Percentiles rank a stretch among this genome's conserved stretches.
Evolutionary conservation across 2,797 vertebrate species (phyloP).

Genomic region (Capromys pilorides): DNA sequence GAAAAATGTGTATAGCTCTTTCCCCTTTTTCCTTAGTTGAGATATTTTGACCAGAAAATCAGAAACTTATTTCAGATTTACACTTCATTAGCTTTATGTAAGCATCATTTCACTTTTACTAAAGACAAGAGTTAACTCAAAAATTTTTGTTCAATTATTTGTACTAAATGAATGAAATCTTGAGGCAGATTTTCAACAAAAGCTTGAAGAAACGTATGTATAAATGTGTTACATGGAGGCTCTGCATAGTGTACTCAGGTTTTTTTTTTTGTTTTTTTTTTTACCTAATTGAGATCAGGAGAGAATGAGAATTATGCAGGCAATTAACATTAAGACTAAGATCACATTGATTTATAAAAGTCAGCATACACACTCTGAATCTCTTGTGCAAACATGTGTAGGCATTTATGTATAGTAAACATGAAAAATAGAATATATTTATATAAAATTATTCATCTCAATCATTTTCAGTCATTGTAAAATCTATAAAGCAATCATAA

Average conservation of each 20-base stretch:
- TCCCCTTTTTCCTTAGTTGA: conserved; percentile 62
- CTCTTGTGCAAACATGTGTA: not conserved
- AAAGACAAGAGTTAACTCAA: conserved; percentile 50
- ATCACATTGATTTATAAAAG: not conserved
- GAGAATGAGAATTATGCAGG: not conserved
- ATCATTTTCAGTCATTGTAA: not conserved
- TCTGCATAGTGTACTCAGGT: not conserved
- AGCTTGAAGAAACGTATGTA: not conserved
- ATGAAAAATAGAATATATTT: conserved; percentile 20
- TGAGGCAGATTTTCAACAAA: conserved; percentile 11
- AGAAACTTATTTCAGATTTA: conserved; percentile 72
- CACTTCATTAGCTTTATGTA: conserved; percentile 67
- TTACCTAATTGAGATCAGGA: not conserved
- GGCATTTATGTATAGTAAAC: not conserved
- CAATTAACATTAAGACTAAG: not conserved
- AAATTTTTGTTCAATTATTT: conserved; percentile 50
- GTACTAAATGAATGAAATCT: conserved; percentile 56
- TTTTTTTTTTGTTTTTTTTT: not conserved
- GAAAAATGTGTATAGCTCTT: conserved; percentile 60
- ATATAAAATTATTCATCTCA: not conserved
- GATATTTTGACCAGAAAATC: conserved; percentile 76
- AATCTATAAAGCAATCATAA: conserved; percentile 47
- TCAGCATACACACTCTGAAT: not conserved
- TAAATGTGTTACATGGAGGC: not conserved
- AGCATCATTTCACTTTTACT: conserved; percentile 66